phyloP scores from a whole-genome alignment of 2,888 invertebrate genomes.

The Heliconius cydno region DNA sequence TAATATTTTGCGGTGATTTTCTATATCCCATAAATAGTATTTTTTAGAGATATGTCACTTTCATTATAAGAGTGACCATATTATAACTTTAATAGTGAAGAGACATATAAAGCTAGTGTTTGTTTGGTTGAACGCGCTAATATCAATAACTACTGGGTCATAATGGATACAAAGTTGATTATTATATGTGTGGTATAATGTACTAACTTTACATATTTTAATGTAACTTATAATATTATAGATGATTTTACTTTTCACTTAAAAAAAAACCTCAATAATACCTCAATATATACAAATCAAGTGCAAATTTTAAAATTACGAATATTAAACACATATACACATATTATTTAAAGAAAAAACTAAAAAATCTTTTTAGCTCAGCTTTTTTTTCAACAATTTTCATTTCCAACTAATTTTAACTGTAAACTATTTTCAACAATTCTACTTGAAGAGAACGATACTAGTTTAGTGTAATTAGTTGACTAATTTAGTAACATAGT shows the following conservation, averaged over 20 bases:
- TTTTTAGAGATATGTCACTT: too few species aligned
- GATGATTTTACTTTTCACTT: neutral
- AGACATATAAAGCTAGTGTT: too few species aligned
- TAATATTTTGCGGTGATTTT: too few species aligned
- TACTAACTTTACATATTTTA: neutral
- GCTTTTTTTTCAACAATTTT: neutral
- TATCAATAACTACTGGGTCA: too few species aligned
- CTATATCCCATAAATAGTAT: too few species aligned
- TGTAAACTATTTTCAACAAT: neutral
- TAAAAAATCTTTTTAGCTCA: neutral
- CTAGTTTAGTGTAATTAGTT: conserved; percentile 59
- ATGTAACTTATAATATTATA: neutral
- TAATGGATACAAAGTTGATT: neutral
- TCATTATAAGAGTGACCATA: too few species aligned
- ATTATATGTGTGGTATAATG: neutral
- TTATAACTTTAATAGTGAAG: too few species aligned
- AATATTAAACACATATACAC: too few species aligned
- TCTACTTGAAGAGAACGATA: neutral
- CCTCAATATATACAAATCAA: neutral
- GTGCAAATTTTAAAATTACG: neutral
- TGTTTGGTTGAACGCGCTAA: too few species aligned
- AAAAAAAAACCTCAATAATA: neutral
- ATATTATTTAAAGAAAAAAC: neutral
- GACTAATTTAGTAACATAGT: conserved; percentile 89
- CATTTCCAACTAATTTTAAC: conserved; percentile 1